These are phyloP conservation scores for Spheniscus mendiculus DNA, from an alignment of 2,113 vertebrate species.

Conservation along the genomic window DNA sequence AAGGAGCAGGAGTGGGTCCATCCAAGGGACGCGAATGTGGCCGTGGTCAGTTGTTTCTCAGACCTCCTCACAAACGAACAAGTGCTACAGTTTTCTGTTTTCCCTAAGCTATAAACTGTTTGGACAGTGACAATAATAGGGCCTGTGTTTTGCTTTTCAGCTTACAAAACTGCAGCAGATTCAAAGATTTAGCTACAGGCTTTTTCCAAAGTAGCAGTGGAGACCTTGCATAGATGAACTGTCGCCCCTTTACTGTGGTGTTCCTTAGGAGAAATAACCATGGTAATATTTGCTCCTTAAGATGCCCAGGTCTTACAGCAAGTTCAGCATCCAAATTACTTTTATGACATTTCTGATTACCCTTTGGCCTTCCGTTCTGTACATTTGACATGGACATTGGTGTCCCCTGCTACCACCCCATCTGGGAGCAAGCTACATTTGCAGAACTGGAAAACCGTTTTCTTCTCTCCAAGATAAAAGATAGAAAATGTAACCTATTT, in stretches of 20 bases:
- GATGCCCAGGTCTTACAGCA: neutral
- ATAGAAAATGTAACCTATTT: neutral
- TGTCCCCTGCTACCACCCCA: neutral
- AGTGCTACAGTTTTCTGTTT: neutral
- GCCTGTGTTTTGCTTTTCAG: neutral
- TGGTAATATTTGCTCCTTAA: neutral
- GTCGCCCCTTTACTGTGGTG: neutral
- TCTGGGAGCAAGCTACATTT: neutral
- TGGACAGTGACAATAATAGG: neutral
- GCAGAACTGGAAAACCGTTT: neutral
- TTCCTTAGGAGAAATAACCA: neutral
- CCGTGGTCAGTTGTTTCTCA: neutral
- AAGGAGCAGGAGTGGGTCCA: neutral
- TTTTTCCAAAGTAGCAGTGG: neutral
- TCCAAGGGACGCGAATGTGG: fast-evolving
- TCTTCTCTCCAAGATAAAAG: neutral
- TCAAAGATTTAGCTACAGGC: neutral
- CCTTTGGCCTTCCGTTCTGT: neutral
- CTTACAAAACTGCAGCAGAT: neutral
- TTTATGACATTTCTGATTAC: neutral
- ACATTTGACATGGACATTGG: neutral
- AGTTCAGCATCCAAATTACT: neutral
- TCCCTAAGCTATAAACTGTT: neutral
- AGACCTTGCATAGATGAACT: neutral
- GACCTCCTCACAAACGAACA: neutral